Evolutionary conservation across 2,797 vertebrate species (phyloP), one percentile per base, ranked within the genome.

Genomic region (Chaunax sp.): DNA sequence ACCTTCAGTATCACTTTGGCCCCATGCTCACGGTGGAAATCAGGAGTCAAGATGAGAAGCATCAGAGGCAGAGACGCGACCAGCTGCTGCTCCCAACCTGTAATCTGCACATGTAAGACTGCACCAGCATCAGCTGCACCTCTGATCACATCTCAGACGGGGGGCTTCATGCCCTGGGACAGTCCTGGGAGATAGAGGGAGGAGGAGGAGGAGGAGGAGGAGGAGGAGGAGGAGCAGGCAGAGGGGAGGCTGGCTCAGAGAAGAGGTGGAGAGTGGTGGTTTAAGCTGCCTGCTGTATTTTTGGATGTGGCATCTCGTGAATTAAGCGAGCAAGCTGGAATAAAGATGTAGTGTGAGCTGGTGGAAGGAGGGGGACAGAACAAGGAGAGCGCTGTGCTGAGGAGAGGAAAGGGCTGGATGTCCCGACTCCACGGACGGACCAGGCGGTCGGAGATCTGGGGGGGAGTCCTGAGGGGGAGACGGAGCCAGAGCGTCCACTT

Each of bases 341-440:
- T 94, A 94, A 94, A 93, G 94, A 94, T 95, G 93, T 93, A 94
- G 94, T 95, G 93, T 94, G 91, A 92, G 89, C 81, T 69, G 72
- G 66, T 78, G 80, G 72, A 78, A 77, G 72, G 73, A 75, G 82
- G 82, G 78, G 81, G 77, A 63, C 75, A 84, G 91, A 94, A 95
- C 93, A 94, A 95, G 93, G 90, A 92, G 80, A 45, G 84, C 6
- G 91, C 93, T 95, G 94, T 94, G 91, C 90, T 87, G 76, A 78
- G 66, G 77, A 78, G 85, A 79, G 84, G 77, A 88, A 77, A 84
- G 81, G 85, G 82, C 68, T 84, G 80, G 84, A 78, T 78, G 80
- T 86, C 86, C 82, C 75, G 54, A 84, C 77, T 83, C 51, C 23
- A 89, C 77, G 35, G 61, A 75, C 69, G 40, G 75, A 81, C 69